A percentile compares a stretch with the other conserved stretches of the same genome.
These are phyloP conservation scores for Zaprionus ghesquierei DNA, from an alignment of 1,140 invertebrate species.

Conservation along the genomic window DNA sequence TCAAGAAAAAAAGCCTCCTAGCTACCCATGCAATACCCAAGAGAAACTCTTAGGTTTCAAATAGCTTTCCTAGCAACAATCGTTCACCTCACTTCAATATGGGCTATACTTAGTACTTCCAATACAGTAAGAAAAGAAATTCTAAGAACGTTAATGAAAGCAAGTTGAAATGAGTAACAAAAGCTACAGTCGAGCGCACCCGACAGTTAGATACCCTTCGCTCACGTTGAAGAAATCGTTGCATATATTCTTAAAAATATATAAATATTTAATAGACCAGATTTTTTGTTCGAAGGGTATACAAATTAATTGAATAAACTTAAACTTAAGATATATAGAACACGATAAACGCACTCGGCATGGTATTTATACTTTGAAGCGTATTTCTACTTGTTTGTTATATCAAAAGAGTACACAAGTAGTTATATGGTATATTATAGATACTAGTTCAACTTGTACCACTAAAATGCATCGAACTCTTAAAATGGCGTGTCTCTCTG, in stretches of 20 bases:
- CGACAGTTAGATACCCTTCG: too few species aligned
- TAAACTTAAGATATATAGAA: background rate
- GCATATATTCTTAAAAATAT: too few species aligned
- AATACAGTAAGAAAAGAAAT: background rate
- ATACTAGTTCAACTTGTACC: background rate
- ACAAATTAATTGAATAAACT: background rate
- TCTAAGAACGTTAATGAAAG: background rate
- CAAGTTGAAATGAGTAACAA: background rate
- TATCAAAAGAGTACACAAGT: background rate
- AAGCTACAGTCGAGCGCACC: too few species aligned
- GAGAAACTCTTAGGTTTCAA: background rate
- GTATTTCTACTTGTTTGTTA: background rate
- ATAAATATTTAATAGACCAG: too few species aligned
- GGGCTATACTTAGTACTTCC: background rate
- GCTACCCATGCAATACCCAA: background rate
- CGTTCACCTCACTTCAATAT: background rate
- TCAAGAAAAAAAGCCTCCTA: background rate
- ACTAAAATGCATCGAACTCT: conserved; percentile 53
- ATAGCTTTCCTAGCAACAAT: background rate
- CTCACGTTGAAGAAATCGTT: too few species aligned
- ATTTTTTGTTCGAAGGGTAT: too few species aligned
- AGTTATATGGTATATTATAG: background rate
- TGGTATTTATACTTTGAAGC: background rate
- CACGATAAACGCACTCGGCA: background rate
- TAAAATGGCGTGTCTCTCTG: conserved; percentile 36